Conservation (phyloP, 2,888 invertebrate genomes). For the Lasioglossum oenotherae region DNA sequence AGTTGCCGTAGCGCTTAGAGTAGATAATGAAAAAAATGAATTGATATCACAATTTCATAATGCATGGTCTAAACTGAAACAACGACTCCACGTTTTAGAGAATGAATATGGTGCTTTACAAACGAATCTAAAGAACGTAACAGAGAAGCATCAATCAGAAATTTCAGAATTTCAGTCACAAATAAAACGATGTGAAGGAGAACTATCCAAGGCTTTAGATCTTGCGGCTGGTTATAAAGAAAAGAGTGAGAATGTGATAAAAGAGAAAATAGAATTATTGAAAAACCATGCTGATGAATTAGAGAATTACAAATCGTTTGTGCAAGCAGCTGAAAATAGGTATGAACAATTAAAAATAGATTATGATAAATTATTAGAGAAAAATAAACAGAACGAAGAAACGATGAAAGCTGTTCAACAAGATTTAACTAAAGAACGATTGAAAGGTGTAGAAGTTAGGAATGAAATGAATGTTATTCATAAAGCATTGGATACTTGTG, state of each 20-base stretch:
- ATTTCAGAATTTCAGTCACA: conserved; percentile 85
- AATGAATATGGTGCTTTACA: conserved; percentile 81
- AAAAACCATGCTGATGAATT: conserved; percentile 81
- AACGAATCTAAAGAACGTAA: conserved; percentile 84
- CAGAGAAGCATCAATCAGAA: conserved; percentile 85
- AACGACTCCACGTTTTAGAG: conserved; percentile 82
- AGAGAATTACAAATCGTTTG: conserved; percentile 78
- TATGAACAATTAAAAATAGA: conserved; percentile 78
- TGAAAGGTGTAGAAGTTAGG: conserved; percentile 78
- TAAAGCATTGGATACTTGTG: conserved; percentile 81
- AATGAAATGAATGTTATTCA: conserved; percentile 81
- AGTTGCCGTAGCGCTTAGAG: conserved; percentile 91
- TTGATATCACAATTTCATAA: conserved; percentile 88
- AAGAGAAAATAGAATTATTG: conserved; percentile 80
- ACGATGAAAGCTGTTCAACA: conserved; percentile 76
- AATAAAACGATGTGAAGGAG: conserved; percentile 88
- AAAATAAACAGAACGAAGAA: conserved; percentile 76
- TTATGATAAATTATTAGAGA: conserved; percentile 76
- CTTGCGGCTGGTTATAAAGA: conserved; percentile 85
- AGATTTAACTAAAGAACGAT: conserved; percentile 81
- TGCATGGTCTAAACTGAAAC: conserved; percentile 87
- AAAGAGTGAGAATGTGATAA: conserved; percentile 79
- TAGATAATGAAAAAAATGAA: conserved; percentile 91
- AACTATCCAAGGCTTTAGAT: conserved; percentile 90
- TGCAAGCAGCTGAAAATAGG: conserved; percentile 79